A percentile compares a stretch with the other conserved stretches of the same genome.
These are phyloP conservation scores for Arizona elegans DNA, from an alignment of 2,113 vertebrate species.

Conservation along the genomic window DNA sequence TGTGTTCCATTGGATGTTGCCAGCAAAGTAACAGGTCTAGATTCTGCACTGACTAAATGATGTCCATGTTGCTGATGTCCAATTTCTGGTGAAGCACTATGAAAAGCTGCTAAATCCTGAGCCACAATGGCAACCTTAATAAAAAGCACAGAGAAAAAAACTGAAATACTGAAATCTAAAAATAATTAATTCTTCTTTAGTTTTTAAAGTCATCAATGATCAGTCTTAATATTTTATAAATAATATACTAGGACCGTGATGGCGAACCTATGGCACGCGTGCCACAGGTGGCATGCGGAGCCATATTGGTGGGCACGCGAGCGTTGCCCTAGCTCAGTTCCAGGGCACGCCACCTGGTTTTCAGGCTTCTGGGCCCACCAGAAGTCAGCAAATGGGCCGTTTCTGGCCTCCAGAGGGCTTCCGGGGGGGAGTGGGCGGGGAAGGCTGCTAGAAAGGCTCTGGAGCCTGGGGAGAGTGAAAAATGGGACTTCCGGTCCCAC, in stretches of 20 bases:
- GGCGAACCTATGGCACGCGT: too few species aligned
- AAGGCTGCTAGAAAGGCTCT: too few species aligned
- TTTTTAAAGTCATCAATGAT: neutral
- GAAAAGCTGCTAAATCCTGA: slow-evolving; percentile 90
- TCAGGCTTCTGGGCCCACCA: too few species aligned
- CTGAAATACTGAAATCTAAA: slow-evolving; percentile 1
- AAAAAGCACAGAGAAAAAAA: slow-evolving; percentile 51
- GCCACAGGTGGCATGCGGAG: too few species aligned
- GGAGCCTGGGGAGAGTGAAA: too few species aligned
- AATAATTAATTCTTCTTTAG: neutral
- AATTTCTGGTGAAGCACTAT: slow-evolving; percentile 85
- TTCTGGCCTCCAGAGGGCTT: too few species aligned
- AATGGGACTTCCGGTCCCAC: too few species aligned
- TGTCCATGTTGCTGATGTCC: slow-evolving; percentile 86
- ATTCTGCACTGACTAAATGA: slow-evolving; percentile 77
- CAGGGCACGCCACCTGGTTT: too few species aligned
- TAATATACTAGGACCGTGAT: neutral
- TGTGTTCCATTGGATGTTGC: slow-evolving; percentile 98
- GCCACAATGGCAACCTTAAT: slow-evolving; percentile 95
- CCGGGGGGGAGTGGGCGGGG: too few species aligned
- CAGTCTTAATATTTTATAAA: neutral
- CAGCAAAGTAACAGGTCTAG: slow-evolving; percentile 90
- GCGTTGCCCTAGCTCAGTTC: too few species aligned
- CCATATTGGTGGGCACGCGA: too few species aligned
- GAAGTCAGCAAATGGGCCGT: too few species aligned